Base-by-base conservation (phyloP, 2,113 vertebrate genomes). In the Grammomys dolichurus region DNA sequence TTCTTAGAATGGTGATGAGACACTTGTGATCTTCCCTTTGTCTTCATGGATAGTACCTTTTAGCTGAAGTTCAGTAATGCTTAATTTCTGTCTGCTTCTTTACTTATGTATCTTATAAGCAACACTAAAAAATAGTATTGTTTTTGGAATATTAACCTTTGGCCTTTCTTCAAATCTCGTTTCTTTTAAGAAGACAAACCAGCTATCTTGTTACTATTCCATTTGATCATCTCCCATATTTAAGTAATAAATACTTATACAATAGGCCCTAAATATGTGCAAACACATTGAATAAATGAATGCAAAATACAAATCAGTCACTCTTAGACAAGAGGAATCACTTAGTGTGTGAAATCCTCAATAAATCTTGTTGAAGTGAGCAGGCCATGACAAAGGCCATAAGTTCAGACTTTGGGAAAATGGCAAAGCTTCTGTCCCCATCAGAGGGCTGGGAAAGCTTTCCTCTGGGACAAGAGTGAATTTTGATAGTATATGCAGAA, bases 291-390 rank as follows among this genome's bases (percentile, higher is more conserved):
- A 72, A 17, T 12, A 8, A 85, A 20, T 95, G 17, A 84, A 17
- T 28, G 82, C 56, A 84, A 93, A 67, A 33, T 72, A 19, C 46
- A 87, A 82, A 58, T 75, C 22, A n/a, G 87, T 93, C 36, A 20
- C 36, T 82, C 11, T 60, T 6, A 3, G 4, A 26, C 54, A 40
- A 60, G 36, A 26, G 54, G 11, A 60, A 58, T 60, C 20, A 5
- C 36, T 22, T 12, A 82, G 80, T 26, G 36, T 58, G 28, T 58
- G 11, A 60, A 58, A 36, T 40, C 11, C 56, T 58, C 36, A 58
- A 11, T 40, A 22, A 60, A 82, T 26, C 3, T n/a, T 81, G 28
- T 24, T 20, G 33, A 58, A n/a, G 26, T 26, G 54, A 54, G 8
- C 20, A 58, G 80, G 20, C 13, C 54, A 58, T 26, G 19, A 6